Evolutionary conservation across 2,113 vertebrate genomes (phyloP), one percentile per base, ranked within the genome.

Genomic region (Cottus gobio): DNA sequence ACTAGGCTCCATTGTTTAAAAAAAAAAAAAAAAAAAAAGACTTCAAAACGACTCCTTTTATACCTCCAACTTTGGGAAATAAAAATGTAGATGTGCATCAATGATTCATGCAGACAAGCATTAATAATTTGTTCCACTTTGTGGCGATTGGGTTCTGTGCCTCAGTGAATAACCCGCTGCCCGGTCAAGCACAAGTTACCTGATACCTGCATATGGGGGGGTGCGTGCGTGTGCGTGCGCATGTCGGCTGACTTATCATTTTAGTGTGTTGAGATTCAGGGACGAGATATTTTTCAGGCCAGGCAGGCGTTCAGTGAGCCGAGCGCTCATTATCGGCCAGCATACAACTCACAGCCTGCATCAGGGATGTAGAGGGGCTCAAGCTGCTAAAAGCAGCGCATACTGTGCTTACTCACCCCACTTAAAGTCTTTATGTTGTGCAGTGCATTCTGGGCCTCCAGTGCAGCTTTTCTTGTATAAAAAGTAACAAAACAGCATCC

Each of bases 351-450:
- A 79, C 67, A 87, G 83, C 48, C 83, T 82, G 79, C 81, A 85
- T 65, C 48, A 4, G 71, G 65, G 85, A 85, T 82, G 82, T 75
- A 77, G 77, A 85, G 83, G 80, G 85, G 68, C 79, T 83, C 70
- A 74, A 79, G 87, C 71, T 83, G 75, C 85, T 86, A 85, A 89
- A 86, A 81, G 84, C 74, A 77, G 80, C 68, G 61, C 82, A 83
- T 74, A 79, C 83, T 80, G 83, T 79, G 94, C 92, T 86, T 95
- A 97, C 97, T 99, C 96, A 99, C 97, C 97, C 97, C 97, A 97
- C 96, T 96, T 98, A 99, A 98, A 95, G 97, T 99, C 97, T 99
- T 99, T 96, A 99, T 98, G 96, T 99, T 98, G 96, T 99, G 97
- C 96, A 99, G 96, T 93, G 97, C 97, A 96, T 99, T 99, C 96